Percentiles rank a stretch among this genome's conserved stretches.
These are phyloP conservation scores for Pycnonotus jocosus DNA, from an alignment of 2,113 vertebrate genomes.

Conservation along the genomic window DNA sequence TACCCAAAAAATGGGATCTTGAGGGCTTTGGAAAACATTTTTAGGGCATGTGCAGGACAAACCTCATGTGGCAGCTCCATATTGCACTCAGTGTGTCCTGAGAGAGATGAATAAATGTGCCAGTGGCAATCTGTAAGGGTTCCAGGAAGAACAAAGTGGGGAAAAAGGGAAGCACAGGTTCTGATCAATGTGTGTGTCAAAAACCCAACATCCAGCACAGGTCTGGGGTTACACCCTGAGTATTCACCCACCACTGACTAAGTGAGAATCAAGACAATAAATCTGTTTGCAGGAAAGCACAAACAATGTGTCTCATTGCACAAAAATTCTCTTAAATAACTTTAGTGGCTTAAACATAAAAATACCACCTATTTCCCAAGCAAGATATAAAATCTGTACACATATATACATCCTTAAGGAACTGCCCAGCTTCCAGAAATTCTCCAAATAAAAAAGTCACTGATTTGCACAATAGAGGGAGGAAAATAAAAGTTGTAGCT, in stretches of 20 bases:
- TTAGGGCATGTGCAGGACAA: not conserved
- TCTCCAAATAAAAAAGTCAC: not conserved
- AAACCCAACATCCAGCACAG: not conserved
- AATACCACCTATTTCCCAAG: not conserved
- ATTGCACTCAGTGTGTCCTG: not conserved
- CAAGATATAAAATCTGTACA: not conserved
- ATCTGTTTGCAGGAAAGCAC: not conserved
- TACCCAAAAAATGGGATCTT: not conserved
- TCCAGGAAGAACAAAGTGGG: not conserved
- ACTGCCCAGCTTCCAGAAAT: not conserved
- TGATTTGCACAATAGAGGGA: not conserved
- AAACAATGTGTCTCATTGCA: not conserved
- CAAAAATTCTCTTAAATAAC: not conserved
- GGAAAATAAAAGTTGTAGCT: not conserved
- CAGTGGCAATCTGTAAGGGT: not conserved
- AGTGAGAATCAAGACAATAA: not conserved
- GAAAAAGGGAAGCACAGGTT: not conserved
- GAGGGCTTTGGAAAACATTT: rapidly evolving
- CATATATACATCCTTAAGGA: not conserved
- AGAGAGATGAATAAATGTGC: not conserved
- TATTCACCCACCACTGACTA: not conserved
- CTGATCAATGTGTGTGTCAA: not conserved
- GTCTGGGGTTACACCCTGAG: not conserved
- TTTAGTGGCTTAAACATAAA: not conserved
- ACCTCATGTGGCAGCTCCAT: not conserved